Conservation (phyloP, 2,797 vertebrate species). For the Diplodus sargus region DNA sequence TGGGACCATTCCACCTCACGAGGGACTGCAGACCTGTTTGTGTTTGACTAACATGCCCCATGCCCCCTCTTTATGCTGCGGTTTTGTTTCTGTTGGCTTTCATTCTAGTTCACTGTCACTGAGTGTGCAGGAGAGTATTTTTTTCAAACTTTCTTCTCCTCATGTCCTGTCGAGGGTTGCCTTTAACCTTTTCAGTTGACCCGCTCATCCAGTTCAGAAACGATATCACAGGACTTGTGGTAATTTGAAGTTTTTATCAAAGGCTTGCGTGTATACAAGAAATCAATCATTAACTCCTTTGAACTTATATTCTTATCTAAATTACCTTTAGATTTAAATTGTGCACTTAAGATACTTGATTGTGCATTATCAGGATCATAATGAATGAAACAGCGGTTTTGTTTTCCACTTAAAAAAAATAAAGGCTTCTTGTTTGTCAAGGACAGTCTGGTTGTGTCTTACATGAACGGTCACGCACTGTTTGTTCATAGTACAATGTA, state of each 20-base stretch:
- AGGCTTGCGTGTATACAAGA: constrained; percentile 80
- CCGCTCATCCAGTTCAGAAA: constrained; percentile 82
- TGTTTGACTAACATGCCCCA: constrained; percentile 78
- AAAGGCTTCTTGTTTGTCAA: constrained; percentile 88
- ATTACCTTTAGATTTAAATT: constrained; percentile 81
- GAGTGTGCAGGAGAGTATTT: constrained; percentile 90
- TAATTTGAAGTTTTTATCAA: constrained; percentile 84
- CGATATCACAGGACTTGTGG: constrained; percentile 90
- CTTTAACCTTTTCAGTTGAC: constrained; percentile 65
- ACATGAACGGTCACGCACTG: constrained; percentile 7
- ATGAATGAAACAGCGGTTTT: constrained; percentile 82
- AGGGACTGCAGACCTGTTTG: constrained; percentile 87
- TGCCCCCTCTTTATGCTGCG: constrained; percentile 81
- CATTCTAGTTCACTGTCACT: constrained; percentile 90
- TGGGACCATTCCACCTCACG: constrained; percentile 87
- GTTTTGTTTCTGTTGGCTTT: constrained; percentile 93
- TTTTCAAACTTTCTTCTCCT: constrained; percentile 84
- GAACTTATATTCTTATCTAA: constrained; percentile 82
- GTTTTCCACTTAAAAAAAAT: constrained; percentile 84
- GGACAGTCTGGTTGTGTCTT: constrained; percentile 61
- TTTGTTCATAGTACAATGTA: neutral
- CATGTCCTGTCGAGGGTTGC: constrained; percentile 85
- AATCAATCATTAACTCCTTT: constrained; percentile 80
- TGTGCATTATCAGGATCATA: constrained; percentile 83
- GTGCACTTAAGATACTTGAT: constrained; percentile 83